Conservation (phyloP, 2,888 invertebrate genomes). For the Sussaba pulchella region DNA sequence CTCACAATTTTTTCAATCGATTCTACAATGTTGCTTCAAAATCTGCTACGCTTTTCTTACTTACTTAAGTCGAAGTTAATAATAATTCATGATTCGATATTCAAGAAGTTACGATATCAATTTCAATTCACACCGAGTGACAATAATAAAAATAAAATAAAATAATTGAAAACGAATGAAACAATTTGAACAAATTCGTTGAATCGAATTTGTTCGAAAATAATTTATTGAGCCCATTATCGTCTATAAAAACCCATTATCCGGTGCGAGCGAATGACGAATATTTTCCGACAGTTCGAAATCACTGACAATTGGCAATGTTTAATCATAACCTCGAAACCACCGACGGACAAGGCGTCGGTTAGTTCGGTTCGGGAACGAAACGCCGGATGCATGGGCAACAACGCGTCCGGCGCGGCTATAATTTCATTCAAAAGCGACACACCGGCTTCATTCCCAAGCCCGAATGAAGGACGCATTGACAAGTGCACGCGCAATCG, state of each 20-base stretch:
- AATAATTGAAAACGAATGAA: too few species aligned
- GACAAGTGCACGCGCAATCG: conserved; percentile 1
- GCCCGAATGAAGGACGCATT: conserved; percentile 21
- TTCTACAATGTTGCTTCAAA: too few species aligned
- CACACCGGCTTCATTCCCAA: background rate
- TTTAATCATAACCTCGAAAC: too few species aligned
- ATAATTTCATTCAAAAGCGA: conserved; percentile 58
- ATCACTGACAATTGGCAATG: background rate
- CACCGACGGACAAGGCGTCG: too few species aligned
- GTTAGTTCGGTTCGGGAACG: conserved; percentile 38
- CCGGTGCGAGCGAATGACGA: conserved; percentile 36
- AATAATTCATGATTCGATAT: background rate
- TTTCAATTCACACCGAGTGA: too few species aligned
- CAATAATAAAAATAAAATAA: background rate
- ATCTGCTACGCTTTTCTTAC: too few species aligned
- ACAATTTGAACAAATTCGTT: too few species aligned
- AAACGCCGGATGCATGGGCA: conserved; percentile 49
- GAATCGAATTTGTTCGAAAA: background rate
- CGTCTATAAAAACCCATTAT: background rate
- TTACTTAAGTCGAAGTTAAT: too few species aligned
- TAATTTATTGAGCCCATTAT: background rate
- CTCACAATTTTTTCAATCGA: too few species aligned
- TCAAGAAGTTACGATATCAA: too few species aligned
- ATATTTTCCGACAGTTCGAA: background rate
- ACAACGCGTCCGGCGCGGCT: conserved; percentile 50